Percentiles rank a stretch among this genome's conserved stretches.
Conservation (phyloP, 2,113 vertebrate genomes). For the Leptodactylus fuscus region DNA sequence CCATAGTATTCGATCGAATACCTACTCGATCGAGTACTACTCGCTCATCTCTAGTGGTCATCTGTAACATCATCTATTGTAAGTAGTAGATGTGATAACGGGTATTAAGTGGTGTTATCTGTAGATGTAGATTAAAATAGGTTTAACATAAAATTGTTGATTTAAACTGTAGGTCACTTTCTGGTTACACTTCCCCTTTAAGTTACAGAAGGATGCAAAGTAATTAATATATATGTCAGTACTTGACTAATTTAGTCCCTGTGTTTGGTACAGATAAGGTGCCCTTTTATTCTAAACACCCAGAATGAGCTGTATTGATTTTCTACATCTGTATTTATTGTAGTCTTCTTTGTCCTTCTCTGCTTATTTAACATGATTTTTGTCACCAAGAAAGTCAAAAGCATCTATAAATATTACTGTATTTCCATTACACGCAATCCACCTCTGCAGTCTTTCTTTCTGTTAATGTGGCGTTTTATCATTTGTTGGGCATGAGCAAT, state of each 20-base stretch:
- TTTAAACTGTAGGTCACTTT: too few species aligned
- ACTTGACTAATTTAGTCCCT: not conserved
- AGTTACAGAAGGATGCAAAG: not conserved
- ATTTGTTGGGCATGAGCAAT: not conserved
- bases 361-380: not conserved
- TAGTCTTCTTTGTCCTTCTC: slow-evolving; percentile 2
- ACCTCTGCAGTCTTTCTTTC: not conserved
- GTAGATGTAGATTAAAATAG: too few species aligned
- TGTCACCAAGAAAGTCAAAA: slow-evolving; percentile 1
- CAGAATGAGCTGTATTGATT: not conserved
- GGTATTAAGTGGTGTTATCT: too few species aligned
- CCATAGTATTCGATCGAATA: too few species aligned
- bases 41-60: too few species aligned
- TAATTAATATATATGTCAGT: not conserved
- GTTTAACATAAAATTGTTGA: too few species aligned
- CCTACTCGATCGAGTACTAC: too few species aligned
- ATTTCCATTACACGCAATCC: not conserved
- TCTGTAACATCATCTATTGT: too few species aligned
- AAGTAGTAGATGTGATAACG: too few species aligned
- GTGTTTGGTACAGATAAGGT: not conserved
- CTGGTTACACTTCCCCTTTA: not conserved
- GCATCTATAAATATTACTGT: not conserved
- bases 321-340: not conserved
- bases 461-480: not conserved
- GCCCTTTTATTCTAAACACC: not conserved